These are phyloP conservation scores for Brachionus plicatilis DNA, from an alignment of 1,140 invertebrate genomes.

Conservation along the genomic window DNA sequence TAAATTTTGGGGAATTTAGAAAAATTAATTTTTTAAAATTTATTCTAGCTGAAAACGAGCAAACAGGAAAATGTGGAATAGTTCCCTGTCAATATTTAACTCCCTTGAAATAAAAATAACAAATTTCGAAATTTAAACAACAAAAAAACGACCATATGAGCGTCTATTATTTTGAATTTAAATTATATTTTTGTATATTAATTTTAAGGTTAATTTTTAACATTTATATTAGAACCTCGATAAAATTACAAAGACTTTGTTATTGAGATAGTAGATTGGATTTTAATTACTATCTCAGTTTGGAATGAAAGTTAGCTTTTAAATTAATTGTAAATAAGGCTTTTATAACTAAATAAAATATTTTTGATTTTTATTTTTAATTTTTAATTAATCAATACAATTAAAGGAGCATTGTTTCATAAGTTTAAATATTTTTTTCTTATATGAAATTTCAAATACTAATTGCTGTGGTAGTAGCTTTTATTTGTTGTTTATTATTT, in stretches of 20 bases:
- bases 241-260: background rate
- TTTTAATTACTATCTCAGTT: background rate
- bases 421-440: too few relatives aligned
- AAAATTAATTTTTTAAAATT: background rate
- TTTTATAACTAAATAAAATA: background rate
- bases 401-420: too few relatives aligned
- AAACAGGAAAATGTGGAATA: slow-evolving; percentile 19
- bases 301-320: background rate
- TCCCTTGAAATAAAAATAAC: slow-evolving; percentile 13
- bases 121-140: background rate
- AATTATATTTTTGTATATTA: background rate
- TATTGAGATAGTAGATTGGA: background rate
- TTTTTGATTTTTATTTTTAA: background rate
- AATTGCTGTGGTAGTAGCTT: too few relatives aligned
- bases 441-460: too few relatives aligned
- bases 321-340: background rate
- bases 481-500: too few relatives aligned
- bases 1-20: background rate
- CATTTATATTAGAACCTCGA: background rate
- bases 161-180: background rate
- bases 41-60: background rate
- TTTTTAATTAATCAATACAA: background rate
- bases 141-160: background rate
- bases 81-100: slow-evolving; percentile 39
- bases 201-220: background rate